Percentiles rank a stretch among this genome's conserved stretches.
phyloP scores from a whole-genome alignment of 1,140 invertebrate genomes.

The Dendroctonus ponderosae region DNA sequence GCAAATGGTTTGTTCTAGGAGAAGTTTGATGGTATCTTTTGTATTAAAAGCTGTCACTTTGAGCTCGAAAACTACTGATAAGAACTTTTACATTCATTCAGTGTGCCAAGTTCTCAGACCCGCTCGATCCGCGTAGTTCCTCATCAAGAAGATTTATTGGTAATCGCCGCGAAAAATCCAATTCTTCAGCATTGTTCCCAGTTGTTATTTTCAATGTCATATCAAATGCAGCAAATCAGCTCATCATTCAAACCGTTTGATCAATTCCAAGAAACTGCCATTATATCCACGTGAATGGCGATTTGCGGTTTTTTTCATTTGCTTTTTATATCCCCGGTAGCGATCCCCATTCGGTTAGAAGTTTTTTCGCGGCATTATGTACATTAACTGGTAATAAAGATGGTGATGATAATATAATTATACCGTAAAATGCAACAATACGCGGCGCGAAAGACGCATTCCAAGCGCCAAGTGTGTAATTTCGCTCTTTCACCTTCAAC shows the following conservation, averaged over 20 bases:
- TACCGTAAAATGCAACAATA: constrained; percentile 24
- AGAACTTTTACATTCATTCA: too few relatives aligned
- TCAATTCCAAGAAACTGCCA: not conserved
- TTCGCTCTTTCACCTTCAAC: constrained; percentile 21
- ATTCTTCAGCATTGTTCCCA: too few relatives aligned
- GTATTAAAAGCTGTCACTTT: too few relatives aligned
- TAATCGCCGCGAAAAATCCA: too few relatives aligned
- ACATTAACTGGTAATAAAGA: constrained; percentile 21
- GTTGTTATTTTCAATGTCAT: too few relatives aligned
- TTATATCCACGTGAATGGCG: constrained; percentile 14
- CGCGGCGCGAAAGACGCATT: constrained; percentile 22
- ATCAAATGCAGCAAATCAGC: too few relatives aligned
- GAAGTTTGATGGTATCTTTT: not conserved
- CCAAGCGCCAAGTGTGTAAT: constrained; percentile 13
- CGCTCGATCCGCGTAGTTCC: too few relatives aligned
- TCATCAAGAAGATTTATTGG: too few relatives aligned
- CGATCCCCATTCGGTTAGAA: not conserved
- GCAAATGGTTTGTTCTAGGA: not conserved
- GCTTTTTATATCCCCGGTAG: constrained; percentile 7
- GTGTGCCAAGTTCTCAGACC: too few relatives aligned
- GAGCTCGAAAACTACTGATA: too few relatives aligned
- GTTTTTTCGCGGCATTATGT: constrained; percentile 20
- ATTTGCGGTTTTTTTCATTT: constrained; percentile 6
- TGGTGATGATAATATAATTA: constrained; percentile 28
- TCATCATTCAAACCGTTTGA: too few relatives aligned